phyloP scores from a whole-genome alignment of 2,113 vertebrate genomes.

The Genyomyrus donnyi region DNA sequence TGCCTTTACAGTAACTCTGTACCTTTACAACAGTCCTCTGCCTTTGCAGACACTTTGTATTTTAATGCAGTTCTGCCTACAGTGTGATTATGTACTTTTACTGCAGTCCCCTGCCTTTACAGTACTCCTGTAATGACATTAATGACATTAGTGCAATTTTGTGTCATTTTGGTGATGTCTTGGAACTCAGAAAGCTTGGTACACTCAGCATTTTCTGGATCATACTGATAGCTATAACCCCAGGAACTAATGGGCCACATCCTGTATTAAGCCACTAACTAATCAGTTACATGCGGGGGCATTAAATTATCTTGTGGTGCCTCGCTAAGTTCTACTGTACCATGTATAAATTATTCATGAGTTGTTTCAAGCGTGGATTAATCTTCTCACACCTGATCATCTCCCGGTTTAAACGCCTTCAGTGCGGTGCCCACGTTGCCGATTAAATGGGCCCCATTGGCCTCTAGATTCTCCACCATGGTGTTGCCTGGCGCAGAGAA shows the following conservation, averaged over 20 bases:
- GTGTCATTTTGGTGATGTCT: not conserved
- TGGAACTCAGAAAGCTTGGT: not conserved
- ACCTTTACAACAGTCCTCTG: not conserved
- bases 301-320: slow-evolving; percentile 6
- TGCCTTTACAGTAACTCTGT: not conserved
- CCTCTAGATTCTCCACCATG: not conserved
- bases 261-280: slow-evolving; percentile 15
- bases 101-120: not conserved
- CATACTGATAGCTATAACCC: slow-evolving; percentile 34
- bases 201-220: slow-evolving; percentile 12
- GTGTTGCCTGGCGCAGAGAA: not conserved
- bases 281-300: slow-evolving; percentile 1
- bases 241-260: slow-evolving; percentile 37
- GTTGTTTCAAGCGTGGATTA: not conserved
- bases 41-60: not conserved
- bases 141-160: not conserved
- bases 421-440: not conserved
- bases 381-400: not conserved
- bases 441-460: not conserved
- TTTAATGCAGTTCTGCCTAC: not conserved
- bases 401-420: not conserved
- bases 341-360: slow-evolving; percentile 11
- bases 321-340: not conserved
- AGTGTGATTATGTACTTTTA: not conserved
- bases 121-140: not conserved